phyloP scores from a whole-genome alignment of 2,797 vertebrate genomes.

The Mionectes olivaceus region DNA sequence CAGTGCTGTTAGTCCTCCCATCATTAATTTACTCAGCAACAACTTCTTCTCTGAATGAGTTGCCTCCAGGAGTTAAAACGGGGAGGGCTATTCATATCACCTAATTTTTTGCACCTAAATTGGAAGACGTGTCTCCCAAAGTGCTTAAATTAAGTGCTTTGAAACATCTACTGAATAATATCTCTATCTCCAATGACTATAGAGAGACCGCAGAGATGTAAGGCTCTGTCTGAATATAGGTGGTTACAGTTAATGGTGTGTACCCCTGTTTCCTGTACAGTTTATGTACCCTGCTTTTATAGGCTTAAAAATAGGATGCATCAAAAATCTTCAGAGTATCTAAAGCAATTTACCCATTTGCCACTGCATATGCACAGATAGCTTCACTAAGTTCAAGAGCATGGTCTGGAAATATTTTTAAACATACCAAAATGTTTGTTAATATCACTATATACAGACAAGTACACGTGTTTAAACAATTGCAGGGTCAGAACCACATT shows the following conservation, averaged over 20 bases:
- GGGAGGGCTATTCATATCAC: background rate
- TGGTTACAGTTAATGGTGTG: background rate
- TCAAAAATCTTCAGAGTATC: background rate
- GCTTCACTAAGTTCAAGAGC: background rate
- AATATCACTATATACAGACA: background rate
- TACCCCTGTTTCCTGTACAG: background rate
- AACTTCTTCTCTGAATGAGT: background rate
- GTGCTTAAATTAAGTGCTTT: background rate
- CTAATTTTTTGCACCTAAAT: background rate
- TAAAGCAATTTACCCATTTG: background rate
- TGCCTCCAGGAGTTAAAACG: background rate
- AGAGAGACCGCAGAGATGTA: background rate
- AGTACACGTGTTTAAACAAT: background rate
- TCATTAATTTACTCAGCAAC: background rate
- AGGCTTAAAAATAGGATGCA: background rate
- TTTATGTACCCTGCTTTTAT: background rate
- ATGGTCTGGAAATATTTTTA: background rate
- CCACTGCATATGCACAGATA: background rate
- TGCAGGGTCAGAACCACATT: background rate
- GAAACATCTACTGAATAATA: background rate
- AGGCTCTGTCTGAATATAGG: background rate
- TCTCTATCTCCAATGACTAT: background rate
- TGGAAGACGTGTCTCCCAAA: background rate
- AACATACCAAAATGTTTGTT: background rate
- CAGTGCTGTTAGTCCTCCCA: accelerated